Evolutionary conservation across 2,888 invertebrate species (phyloP), one percentile per base, ranked within the genome.

Genomic region (Drosophila cracens): DNA sequence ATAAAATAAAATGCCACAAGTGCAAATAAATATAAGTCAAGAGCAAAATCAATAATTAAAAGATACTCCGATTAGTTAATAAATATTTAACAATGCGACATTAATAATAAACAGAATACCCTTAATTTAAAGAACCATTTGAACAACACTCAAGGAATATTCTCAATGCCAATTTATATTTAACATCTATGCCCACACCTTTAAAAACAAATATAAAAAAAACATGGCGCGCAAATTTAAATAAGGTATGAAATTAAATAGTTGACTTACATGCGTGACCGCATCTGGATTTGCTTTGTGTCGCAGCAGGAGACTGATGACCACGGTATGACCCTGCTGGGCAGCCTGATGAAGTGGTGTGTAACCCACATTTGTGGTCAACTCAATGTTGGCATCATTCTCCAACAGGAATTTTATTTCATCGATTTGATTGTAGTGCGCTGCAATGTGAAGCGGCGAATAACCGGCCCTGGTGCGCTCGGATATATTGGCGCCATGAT

Each of bases 341-440:
- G 99, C 98, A 1, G 99, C 99, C 92, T 99, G 99, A 94, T 99
- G 99, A 18, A 99, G 94, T 0, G 99, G 98, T 0, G 99, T 99
- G 93, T 98, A 98, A 54, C 97, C 97, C 67, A 96, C 95, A 11
- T 95, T 94, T 0, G 97, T 97, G 51, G 94, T 94, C 5, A 96
- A 96, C 78, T 97, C 96, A 59, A 99, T 97, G 85, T 97, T 96
- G 0, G 99, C 99, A 66, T 96, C 96, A 73, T 98, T 97, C 76
- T 97, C 97, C 54, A 99, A 94, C 64, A 99, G 94, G 92, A 97
- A 96, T 69, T 97, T 95, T 18, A 99, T 97, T 95, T 98, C 97
- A 74, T 97, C 97, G 63, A 97, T 95, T 93, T 98, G 99, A 0
- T 99, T 99, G 93, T 99, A 98, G 92, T 99, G 99, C 62, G 98